A percentile compares a stretch with the other conserved stretches of the same genome.
phyloP scores from a whole-genome alignment of 2,797 vertebrate genomes.

The Micromesistius poutassou region DNA sequence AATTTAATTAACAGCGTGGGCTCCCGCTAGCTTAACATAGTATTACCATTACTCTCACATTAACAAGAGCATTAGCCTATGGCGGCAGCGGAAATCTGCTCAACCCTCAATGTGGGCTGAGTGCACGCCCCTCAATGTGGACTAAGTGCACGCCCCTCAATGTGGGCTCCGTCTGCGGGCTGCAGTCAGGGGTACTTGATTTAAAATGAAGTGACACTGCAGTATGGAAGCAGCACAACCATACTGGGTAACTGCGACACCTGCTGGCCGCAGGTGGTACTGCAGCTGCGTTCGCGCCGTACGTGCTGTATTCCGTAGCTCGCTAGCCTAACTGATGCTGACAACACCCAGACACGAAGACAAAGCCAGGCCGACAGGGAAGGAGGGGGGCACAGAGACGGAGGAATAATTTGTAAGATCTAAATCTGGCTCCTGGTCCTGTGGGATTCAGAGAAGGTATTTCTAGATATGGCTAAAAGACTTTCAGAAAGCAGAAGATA shows the following conservation, averaged over 20 bases:
- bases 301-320: not conserved
- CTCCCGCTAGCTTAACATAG: no score
- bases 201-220: conserved; percentile 62
- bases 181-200: no score
- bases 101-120: no score
- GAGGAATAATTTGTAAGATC: conserved; percentile 16
- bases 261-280: conserved; percentile 52
- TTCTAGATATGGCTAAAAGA: conserved; percentile 36
- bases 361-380: conserved; percentile 4
- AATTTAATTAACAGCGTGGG: no score
- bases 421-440: conserved; percentile 21
- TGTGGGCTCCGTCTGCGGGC: no score
- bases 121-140: no score
- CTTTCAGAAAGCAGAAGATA: not conserved
- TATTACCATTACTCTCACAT: no score
- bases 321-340: conserved; percentile 13
- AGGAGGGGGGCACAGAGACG: not conserved
- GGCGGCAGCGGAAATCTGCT: no score
- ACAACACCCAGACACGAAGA: conserved; percentile 13
- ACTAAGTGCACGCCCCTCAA: no score
- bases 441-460: conserved; percentile 26
- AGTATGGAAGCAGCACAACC: conserved; percentile 45
- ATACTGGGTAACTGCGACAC: conserved; percentile 47
- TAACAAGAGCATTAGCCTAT: no score
- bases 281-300: conserved; percentile 26